These are phyloP conservation scores for Diadema setosum DNA, from an alignment of 35 echinoderm and acorn worm genomes.

Conservation along the genomic window DNA sequence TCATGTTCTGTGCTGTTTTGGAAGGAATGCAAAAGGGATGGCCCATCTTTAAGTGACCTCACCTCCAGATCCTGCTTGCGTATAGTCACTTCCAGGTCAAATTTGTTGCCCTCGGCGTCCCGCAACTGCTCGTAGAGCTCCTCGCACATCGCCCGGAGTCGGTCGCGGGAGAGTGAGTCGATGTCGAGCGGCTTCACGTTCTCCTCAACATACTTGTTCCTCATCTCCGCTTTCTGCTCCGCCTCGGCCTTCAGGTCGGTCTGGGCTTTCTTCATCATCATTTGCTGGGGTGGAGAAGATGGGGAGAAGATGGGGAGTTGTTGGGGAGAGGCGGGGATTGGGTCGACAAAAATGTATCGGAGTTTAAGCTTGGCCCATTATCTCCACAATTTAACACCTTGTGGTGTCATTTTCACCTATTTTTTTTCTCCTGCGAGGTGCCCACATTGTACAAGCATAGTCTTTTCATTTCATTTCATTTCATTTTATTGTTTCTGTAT, in stretches of 20 bases:
- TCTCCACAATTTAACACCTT: not conserved
- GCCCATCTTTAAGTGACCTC: not conserved
- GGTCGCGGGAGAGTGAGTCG: slow-evolving; percentile 18
- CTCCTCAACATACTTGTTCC: slow-evolving; percentile 12
- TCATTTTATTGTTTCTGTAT: too few species aligned
- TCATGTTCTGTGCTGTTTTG: not conserved
- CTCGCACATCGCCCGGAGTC: slow-evolving; percentile 29
- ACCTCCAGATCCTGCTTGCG: slow-evolving; percentile 8
- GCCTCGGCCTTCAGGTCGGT: slow-evolving; percentile 46
- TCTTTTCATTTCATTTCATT: too few species aligned
- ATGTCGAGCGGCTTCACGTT: slow-evolving; percentile 37
- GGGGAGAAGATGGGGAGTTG: not conserved
- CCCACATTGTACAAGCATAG: too few species aligned
- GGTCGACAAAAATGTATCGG: not conserved
- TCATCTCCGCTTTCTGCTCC: slow-evolving; percentile 22
- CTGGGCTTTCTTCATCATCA: slow-evolving; percentile 51
- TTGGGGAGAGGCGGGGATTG: not conserved
- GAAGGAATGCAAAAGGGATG: not conserved
- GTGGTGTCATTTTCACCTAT: not conserved
- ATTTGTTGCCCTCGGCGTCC: slow-evolving; percentile 44
- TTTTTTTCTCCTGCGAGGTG: too few species aligned
- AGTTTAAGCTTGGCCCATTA: not conserved
- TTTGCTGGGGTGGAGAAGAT: not conserved
- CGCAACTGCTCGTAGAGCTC: slow-evolving; percentile 20
- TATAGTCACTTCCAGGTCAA: slow-evolving; percentile 48